phyloP scores from a whole-genome alignment of 2,113 vertebrate genomes.

The Serilophus lunatus region DNA sequence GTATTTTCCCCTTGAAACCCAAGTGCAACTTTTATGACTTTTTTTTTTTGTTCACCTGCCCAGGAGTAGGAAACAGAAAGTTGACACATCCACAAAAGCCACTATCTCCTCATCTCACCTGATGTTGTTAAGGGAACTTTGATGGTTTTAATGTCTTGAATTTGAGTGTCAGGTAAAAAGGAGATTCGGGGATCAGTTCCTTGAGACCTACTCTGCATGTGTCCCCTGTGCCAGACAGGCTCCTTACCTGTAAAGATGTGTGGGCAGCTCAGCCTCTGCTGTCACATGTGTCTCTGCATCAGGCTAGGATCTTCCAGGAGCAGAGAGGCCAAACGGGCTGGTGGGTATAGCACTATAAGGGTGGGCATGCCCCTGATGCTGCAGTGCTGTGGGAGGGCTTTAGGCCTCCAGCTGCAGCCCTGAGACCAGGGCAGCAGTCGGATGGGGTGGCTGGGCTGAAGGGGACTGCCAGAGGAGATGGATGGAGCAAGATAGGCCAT shows the following conservation, averaged over 20 bases:
- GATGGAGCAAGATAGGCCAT: not conserved
- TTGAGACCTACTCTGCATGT: not conserved
- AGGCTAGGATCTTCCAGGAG: not conserved
- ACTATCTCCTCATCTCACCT: not conserved
- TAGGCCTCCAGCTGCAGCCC: not conserved
- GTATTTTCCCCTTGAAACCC: no score
- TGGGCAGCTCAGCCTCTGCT: not conserved
- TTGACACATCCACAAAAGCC: not conserved
- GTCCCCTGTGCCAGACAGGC: not conserved
- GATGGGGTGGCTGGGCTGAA: not conserved
- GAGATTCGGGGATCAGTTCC: not conserved
- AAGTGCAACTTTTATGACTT: not conserved
- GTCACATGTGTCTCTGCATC: not conserved
- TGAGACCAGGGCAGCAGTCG: not conserved
- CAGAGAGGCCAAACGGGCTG: not conserved
- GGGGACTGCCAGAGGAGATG: rapidly evolving
- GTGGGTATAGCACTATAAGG: not conserved
- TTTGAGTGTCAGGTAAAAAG: not conserved
- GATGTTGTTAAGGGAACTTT: not conserved
- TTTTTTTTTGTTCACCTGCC: not conserved
- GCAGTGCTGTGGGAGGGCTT: not conserved
- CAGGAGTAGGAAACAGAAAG: not conserved
- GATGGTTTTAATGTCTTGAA: not conserved
- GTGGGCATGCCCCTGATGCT: not conserved
- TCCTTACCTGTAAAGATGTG: not conserved